Percentiles rank a stretch among this genome's conserved stretches.
phyloP scores from a whole-genome alignment of 2,113 vertebrate species.

The Ictidomys tridecemlineatus region DNA sequence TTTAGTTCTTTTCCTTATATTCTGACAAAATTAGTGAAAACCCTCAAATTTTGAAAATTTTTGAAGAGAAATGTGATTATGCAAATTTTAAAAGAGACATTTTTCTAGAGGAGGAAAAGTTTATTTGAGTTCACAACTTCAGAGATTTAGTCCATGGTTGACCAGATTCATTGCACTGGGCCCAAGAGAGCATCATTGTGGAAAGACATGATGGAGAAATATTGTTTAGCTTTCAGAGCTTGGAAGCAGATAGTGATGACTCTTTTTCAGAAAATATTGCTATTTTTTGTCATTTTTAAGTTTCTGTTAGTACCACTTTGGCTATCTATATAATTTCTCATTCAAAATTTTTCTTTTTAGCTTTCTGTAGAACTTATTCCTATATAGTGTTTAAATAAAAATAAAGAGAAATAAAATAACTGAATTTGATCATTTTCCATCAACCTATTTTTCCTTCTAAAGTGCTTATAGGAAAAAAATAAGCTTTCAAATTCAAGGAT shows the following conservation, averaged over 20 bases:
- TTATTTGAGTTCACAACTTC: no score
- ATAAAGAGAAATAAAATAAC: not conserved
- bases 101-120: no score
- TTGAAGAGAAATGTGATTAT: not conserved
- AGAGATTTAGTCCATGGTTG: no score
- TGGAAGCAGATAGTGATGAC: not conserved
- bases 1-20: constrained; percentile 24
- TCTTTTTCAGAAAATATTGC: not conserved
- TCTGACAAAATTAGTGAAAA: constrained; percentile 9
- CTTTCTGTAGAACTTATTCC: not conserved
- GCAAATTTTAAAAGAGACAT: not conserved
- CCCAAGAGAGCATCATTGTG: no score
- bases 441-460: not conserved
- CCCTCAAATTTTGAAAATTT: not conserved
- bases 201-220: no score
- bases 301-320: not conserved
- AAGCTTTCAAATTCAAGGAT: not conserved
- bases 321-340: not conserved
- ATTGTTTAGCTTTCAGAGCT: no score
- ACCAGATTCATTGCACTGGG: no score
- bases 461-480: not conserved
- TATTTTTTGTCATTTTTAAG: not conserved
- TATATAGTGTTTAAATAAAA: not conserved
- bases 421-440: not conserved
- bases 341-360: not conserved